These are phyloP conservation scores for Alexandromys fortis DNA, from an alignment of 2,113 vertebrate species.

Conservation along the genomic window DNA sequence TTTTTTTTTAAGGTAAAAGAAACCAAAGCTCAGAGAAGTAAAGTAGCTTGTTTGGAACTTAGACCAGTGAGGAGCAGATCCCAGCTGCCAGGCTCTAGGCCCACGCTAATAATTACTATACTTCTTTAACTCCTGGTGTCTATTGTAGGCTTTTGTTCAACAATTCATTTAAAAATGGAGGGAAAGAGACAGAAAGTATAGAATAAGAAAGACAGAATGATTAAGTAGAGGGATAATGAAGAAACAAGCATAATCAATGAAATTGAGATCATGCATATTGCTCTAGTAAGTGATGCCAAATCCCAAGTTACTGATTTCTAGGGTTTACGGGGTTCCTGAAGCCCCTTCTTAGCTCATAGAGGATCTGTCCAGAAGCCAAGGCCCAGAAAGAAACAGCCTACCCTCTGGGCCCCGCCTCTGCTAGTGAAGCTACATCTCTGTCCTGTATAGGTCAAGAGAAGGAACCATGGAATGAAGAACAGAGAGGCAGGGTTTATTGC, in stretches of 20 bases:
- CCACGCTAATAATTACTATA: not conserved
- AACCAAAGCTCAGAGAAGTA: not conserved
- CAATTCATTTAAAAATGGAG: not conserved
- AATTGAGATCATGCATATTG: not conserved
- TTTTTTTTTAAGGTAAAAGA: not conserved
- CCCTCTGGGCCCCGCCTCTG: not conserved
- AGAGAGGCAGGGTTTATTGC: not conserved
- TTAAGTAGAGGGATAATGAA: not conserved
- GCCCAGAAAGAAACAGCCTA: not conserved
- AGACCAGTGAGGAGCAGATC: not conserved
- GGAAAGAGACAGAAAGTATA: not conserved
- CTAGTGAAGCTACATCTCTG: not conserved
- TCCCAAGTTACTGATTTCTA: not conserved
- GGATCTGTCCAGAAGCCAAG: not conserved
- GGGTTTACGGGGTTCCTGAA: not conserved
- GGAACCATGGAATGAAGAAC: not conserved
- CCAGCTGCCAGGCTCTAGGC: not conserved
- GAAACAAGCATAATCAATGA: not conserved
- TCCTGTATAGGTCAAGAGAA: not conserved
- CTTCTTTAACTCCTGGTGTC: not conserved
- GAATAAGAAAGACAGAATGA: not conserved
- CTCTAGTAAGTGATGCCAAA: not conserved
- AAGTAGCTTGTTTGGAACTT: not conserved
- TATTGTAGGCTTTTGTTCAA: not conserved
- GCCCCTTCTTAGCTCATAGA: not conserved